Conservation (phyloP, 1,140 invertebrate species). For the Camponotus floridanus region DNA sequence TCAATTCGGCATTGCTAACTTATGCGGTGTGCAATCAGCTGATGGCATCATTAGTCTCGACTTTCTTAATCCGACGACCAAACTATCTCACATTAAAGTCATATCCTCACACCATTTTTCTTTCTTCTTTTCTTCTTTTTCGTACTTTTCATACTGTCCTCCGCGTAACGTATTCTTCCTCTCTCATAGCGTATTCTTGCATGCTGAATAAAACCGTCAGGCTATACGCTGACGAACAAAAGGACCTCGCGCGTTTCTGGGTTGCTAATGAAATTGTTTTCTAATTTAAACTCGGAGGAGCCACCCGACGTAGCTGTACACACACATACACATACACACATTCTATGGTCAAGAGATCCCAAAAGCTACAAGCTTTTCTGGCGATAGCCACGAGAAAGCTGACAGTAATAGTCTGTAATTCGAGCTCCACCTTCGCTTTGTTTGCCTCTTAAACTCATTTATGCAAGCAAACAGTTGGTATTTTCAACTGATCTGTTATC, state of each 20-base stretch:
- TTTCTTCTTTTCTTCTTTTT: conserved; percentile 22
- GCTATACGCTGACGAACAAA: conserved; percentile 63
- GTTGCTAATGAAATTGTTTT: conserved; percentile 76
- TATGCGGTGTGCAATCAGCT: conserved; percentile 70
- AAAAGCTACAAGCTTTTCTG: conserved; percentile 49
- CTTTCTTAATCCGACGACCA: conserved; percentile 40
- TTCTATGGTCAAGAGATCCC: conserved; percentile 56
- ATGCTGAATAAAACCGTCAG: conserved; percentile 61
- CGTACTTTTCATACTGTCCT: conserved; percentile 1
- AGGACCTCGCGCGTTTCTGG: conserved; percentile 28
- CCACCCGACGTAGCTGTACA: conserved; percentile 3
- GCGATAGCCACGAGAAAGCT: conserved; percentile 50
- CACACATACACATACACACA: background rate
- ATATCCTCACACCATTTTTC: conserved; percentile 32
- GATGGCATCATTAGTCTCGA: conserved; percentile 57
- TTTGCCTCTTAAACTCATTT: conserved; percentile 31
- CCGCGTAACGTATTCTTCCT: background rate
- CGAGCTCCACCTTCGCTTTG: background rate
- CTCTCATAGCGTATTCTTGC: conserved; percentile 33
- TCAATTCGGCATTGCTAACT: conserved; percentile 26
- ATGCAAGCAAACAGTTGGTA: conserved; percentile 46
- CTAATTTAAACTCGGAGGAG: conserved; percentile 69
- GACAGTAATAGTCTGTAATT: conserved; percentile 67
- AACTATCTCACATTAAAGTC: conserved; percentile 61
- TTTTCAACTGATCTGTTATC: conserved; percentile 28